These are phyloP conservation scores for Rhagoletis zephyria DNA, from an alignment of 1,140 invertebrate species.

Conservation along the genomic window DNA sequence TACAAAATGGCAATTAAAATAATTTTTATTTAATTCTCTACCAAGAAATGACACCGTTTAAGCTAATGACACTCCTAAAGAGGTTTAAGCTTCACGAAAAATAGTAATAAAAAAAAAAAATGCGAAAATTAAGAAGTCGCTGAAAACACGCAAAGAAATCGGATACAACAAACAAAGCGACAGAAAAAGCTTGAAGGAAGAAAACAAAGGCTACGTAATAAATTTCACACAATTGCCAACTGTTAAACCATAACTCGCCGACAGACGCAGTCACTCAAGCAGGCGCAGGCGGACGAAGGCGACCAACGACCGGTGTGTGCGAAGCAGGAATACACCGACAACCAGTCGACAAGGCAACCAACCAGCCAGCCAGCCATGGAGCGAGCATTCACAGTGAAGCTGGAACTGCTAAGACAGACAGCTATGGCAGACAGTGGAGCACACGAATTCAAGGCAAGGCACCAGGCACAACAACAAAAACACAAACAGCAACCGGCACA, in stretches of 20 bases:
- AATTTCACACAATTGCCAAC: constrained; percentile 42
- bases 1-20: constrained; percentile 46
- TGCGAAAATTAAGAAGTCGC: background rate
- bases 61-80: constrained; percentile 51
- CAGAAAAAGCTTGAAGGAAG: background rate
- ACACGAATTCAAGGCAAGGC: background rate
- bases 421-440: background rate
- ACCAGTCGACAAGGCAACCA: background rate
- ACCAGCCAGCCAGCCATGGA: background rate
- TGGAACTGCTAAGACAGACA: constrained; percentile 38
- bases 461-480: background rate
- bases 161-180: background rate
- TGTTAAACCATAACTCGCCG: constrained; percentile 43
- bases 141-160: constrained; percentile 2
- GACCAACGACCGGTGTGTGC: background rate
- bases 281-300: background rate
- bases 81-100: background rate
- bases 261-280: background rate
- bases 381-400: constrained; percentile 29
- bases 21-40: constrained; percentile 43
- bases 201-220: constrained; percentile 31
- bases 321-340: constrained; percentile 11
- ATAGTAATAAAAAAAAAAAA: background rate
- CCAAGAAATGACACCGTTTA: constrained; percentile 48
- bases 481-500: background rate